These are phyloP conservation scores for Drosophila anomalata DNA, from an alignment of 2,888 invertebrate species.

Conservation along the genomic window DNA sequence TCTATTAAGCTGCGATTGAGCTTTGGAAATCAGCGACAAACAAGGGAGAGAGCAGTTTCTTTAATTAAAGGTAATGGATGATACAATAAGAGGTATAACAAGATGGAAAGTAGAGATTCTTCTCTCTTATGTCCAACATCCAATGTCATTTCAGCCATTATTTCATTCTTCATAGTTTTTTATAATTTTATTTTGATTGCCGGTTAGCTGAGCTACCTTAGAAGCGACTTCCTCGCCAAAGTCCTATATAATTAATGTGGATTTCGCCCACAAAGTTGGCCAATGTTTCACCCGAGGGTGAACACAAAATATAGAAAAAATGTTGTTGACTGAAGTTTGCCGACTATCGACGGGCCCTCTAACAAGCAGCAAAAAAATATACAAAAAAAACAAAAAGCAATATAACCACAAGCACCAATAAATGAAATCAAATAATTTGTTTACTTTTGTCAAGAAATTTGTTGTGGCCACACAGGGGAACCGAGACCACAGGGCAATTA, in stretches of 20 bases:
- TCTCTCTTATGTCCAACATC: not conserved
- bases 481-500: constrained; percentile 19
- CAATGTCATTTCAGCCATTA: constrained; percentile 23
- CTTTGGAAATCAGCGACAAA: not conserved
- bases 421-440: constrained; percentile 77
- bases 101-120: not conserved
- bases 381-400: constrained; percentile 18
- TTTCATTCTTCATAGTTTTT: constrained; percentile 36
- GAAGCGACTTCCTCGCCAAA: constrained; percentile 22
- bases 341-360: constrained; percentile 53
- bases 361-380: constrained; percentile 61
- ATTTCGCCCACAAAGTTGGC: constrained; percentile 59
- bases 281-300: constrained; percentile 24
- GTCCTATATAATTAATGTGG: constrained; percentile 62
- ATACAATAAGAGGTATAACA: not conserved
- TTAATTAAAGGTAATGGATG: not conserved
- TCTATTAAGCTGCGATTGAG: constrained; percentile 11
- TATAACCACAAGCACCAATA: constrained; percentile 44
- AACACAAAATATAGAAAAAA: constrained; percentile 4
- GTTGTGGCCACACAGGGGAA: constrained; percentile 51
- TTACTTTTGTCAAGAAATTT: constrained; percentile 71
- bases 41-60: not conserved
- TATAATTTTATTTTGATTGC: constrained; percentile 62
- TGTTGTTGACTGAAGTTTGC: constrained; percentile 66
- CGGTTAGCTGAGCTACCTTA: constrained; percentile 43